A percentile compares a stretch with the other conserved stretches of the same genome.
Evolutionary conservation across 2,797 vertebrate genomes (phyloP).

Genomic region (Tinamus major): DNA sequence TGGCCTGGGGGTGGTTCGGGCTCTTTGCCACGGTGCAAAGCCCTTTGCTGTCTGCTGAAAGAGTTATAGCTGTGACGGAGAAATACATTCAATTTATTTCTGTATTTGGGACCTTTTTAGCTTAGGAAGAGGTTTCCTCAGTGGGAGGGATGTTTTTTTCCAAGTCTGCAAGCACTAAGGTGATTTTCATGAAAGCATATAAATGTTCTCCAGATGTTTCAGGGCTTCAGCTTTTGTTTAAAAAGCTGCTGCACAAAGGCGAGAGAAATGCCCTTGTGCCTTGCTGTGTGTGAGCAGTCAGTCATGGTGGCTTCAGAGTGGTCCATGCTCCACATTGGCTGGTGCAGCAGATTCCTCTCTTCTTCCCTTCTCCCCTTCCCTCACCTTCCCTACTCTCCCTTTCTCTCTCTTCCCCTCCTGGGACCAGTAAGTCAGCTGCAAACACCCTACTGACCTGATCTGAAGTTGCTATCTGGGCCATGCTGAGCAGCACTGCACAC

Average conservation of each 20-base stretch:
- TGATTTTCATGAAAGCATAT: neutral
- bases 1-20: neutral
- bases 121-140: neutral
- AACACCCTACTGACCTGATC: neutral
- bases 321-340: neutral
- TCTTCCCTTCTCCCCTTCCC: too few species aligned
- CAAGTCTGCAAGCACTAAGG: neutral
- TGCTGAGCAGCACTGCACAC: neutral
- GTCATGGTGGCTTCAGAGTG: neutral
- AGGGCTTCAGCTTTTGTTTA: neutral
- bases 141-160: neutral
- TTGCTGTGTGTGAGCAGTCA: neutral
- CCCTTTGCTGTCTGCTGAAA: neutral
- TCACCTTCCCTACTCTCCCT: too few species aligned
- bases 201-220: neutral
- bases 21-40: neutral
- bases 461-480: neutral
- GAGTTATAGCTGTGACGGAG: neutral
- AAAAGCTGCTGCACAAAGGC: neutral
- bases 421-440: neutral
- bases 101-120: neutral
- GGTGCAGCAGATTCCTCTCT: neutral
- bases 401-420: neutral
- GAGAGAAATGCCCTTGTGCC: neutral
- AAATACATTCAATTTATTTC: neutral